Evolutionary conservation across 2,797 vertebrate genomes (phyloP).

Genomic region (Carapus acus): DNA sequence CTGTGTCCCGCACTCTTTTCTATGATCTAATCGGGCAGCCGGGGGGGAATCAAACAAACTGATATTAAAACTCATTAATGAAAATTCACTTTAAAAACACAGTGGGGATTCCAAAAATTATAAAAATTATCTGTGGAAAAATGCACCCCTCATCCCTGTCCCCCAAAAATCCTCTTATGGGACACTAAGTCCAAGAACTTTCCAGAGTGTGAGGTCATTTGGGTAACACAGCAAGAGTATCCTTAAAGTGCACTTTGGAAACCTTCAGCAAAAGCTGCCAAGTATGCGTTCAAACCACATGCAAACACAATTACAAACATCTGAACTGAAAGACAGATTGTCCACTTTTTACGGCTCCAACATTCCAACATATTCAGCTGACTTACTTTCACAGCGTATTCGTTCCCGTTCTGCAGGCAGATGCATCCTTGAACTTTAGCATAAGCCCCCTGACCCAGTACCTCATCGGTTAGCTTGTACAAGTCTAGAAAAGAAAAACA

Average conservation of each 20-base stretch:
- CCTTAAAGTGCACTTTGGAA: too few species aligned
- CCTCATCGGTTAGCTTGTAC: slow-evolving; percentile 88
- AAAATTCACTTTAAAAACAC: neutral
- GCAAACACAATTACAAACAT: neutral
- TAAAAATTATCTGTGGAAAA: too few species aligned
- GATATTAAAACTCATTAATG: too few species aligned
- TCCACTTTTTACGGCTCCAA: too few species aligned
- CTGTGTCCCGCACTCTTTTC: slow-evolving; percentile 91
- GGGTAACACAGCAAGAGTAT: neutral
- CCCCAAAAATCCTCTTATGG: too few species aligned
- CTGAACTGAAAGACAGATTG: neutral
- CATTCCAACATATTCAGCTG: too few species aligned
- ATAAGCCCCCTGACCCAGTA: slow-evolving; percentile 90
- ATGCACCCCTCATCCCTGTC: too few species aligned
- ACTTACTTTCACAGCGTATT: slow-evolving; percentile 91
- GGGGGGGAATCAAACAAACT: slow-evolving; percentile 8
- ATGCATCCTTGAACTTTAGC: slow-evolving; percentile 94
- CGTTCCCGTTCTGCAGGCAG: slow-evolving; percentile 86
- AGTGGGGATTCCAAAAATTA: neutral
- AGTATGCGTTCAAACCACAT: too few species aligned
- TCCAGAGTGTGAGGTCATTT: neutral
- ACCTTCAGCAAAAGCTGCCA: too few species aligned
- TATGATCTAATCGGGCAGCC: slow-evolving; percentile 90
- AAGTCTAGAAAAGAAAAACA: slow-evolving; percentile 71
- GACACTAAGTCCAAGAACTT: neutral